These are phyloP conservation scores for Tauraco erythrolophus DNA, from an alignment of 2,113 vertebrate genomes.

Conservation along the genomic window DNA sequence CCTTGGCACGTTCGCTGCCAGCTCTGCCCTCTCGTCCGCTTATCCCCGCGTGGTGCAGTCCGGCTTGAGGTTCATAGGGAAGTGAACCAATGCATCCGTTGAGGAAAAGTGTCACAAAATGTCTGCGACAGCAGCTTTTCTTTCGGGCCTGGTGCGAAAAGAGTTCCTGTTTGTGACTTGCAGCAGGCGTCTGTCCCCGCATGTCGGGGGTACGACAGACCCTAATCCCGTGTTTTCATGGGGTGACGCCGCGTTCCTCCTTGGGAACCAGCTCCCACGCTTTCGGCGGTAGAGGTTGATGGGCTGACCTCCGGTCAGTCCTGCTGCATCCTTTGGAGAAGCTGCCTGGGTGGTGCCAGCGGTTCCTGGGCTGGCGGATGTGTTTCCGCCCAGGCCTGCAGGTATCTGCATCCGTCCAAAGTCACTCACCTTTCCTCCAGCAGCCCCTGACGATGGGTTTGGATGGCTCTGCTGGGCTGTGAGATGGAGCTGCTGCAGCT, in stretches of 20 bases:
- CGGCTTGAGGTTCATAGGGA: slow-evolving; percentile 56
- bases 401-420: rapidly evolving
- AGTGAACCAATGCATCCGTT: not conserved
- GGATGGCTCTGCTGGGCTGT: rapidly evolving
- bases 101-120: slow-evolving; percentile 25
- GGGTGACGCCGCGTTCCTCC: rapidly evolving
- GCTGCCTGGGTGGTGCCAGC: rapidly evolving
- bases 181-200: rapidly evolving
- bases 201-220: rapidly evolving
- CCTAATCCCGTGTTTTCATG: rapidly evolving
- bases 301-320: too few relatives aligned
- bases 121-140: not conserved
- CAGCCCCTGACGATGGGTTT: too few relatives aligned
- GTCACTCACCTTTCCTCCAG: rapidly evolving
- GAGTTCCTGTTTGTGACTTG: not conserved
- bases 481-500: not conserved
- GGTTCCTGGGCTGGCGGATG: not conserved
- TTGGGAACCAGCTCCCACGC: rapidly evolving
- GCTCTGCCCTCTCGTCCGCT: not conserved
- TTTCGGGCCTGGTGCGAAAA: not conserved
- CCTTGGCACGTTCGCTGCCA: not conserved
- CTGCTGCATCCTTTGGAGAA: not conserved
- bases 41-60: not conserved
- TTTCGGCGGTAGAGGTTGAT: too few relatives aligned
- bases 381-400: not conserved